Base-by-base conservation (phyloP, 2,888 invertebrate species). In the Allygus modestus region DNA sequence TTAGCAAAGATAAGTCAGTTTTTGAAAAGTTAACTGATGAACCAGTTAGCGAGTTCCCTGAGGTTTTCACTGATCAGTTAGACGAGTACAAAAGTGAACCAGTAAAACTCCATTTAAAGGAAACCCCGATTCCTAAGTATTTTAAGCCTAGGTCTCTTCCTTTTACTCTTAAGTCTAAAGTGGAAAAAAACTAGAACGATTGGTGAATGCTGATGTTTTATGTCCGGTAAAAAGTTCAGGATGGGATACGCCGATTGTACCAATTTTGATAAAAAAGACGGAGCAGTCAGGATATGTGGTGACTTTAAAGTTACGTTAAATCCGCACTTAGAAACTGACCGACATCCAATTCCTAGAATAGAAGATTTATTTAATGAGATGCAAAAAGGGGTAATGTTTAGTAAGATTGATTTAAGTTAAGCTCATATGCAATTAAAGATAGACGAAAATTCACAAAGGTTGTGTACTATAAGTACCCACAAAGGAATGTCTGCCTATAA, bases 221-320 rank as follows among this genome's bases (percentile, higher is more conserved):
- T 37, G 37, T 37, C 9, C 4, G 37, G 4, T 37, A 37, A 37
- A 37, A 4, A 37, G 9, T 37, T 37, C 4, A 37, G 4, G 9
- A 9, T 89, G 89, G 88, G 89, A 86, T 17, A 88, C 89, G 5
- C 90, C 90, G 0, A 88, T 90, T 7, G 89, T 90, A 0, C 88
- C 89, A 0, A 88, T 90, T 0, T 82, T 89, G 0, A 90, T n/a
- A n/a, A 90, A 86, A 86, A 20, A 37, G 87, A 89, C 84, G 89
- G 89, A 0, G 43, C 84, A 54, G 86, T 89, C 15, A 58, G 89
- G 15, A 86, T 90, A 17, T 90, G 90, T 84, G 31, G 77, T 0
- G 89, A 86, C 81, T 69, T 28, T 65, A 88, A 87, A 81, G 79
- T 88, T 0, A 46, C 46, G 0, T 11, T 85, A 0, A 86, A 85